phyloP scores from a whole-genome alignment of 1,140 invertebrate genomes.

The Sogatella furcifera region DNA sequence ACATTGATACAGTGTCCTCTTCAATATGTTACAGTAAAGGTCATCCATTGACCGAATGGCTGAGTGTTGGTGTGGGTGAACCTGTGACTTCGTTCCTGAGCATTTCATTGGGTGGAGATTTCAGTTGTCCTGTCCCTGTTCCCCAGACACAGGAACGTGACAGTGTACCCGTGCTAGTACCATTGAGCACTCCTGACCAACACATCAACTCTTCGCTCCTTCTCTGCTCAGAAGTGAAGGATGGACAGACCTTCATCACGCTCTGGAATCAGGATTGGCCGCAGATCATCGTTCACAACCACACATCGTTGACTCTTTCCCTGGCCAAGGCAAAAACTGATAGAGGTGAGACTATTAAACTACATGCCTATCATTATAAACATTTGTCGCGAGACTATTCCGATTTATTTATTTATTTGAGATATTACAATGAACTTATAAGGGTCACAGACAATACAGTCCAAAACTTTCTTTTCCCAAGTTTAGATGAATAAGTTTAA shows the following conservation, averaged over 20 bases:
- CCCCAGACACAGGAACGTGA: not conserved
- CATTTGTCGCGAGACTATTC: too few species aligned
- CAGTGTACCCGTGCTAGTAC: conserved; percentile 8
- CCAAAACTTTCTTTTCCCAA: too few species aligned
- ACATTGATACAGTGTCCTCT: not conserved
- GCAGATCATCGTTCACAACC: conserved; percentile 41
- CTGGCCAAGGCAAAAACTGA: conserved; percentile 14
- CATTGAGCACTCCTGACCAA: not conserved
- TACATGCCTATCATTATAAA: too few species aligned
- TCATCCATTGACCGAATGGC: conserved; percentile 17
- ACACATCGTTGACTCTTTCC: conserved; percentile 28
- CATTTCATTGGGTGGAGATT: conserved; percentile 5
- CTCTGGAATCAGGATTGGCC: conserved; percentile 45
- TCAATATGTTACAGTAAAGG: conserved; percentile 6
- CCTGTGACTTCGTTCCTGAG: conserved; percentile 13
- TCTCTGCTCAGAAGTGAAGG: conserved; percentile 35
- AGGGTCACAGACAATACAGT: too few species aligned
- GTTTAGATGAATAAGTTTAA: too few species aligned
- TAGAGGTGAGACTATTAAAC: conserved; percentile 9
- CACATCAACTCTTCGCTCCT: not conserved
- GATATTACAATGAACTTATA: too few species aligned
- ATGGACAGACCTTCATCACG: conserved; percentile 44
- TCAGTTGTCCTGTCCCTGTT: conserved; percentile 17
- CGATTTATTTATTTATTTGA: too few species aligned
- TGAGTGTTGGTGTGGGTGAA: conserved; percentile 13